Evolutionary conservation across 1,140 invertebrate species (phyloP), one percentile per base, ranked within the genome.

Genomic region (Lysiphlebus fabarum): DNA sequence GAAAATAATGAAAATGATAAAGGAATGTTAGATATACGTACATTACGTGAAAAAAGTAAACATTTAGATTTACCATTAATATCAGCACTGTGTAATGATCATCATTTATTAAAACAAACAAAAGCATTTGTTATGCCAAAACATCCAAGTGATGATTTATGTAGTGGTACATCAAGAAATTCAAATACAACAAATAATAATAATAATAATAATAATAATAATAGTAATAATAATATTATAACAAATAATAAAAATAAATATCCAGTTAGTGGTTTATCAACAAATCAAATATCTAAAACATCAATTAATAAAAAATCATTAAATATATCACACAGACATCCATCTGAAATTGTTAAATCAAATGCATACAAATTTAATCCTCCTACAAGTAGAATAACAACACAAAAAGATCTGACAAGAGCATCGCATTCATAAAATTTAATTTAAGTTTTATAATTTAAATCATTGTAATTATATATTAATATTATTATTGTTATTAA

Each of bases 21-120:
- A 36, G 76, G 77, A 12, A 80, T 87, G 69, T 75, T 93, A 64
- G 90, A 92, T 70, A 92, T 93, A 60, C 86, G 86, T 61, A 86
- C 88, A 44, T 77, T 95, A 42, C 82, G 91, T 37, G 91, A 93
- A 74, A 91, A 93, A 78, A 93, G 90, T 77, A 87, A 89, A 63
- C 90, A 93, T 67, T 76, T 94, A 62, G 92, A 95, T 76, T 78
- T 95, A 68, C 92, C 92, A 11, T 77, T 95, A 36, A 93, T 95
- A 68, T 89, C 91, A 42, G 92, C 92, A 5, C 79, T 95, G 50
- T 95, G 92, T 77, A 94, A 94, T 71, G 92, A 95, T 74, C 83
- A 88, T 36, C 91, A 91, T 42, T 77, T 93, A 59, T 74, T 93
- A 45, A 92, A 91, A 74, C 90, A 92, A 74, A 92, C 90, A 5